These are phyloP conservation scores for Micromussa lordhowensis DNA, from an alignment of 92 coral and sea anemone species.

Conservation along the genomic window DNA sequence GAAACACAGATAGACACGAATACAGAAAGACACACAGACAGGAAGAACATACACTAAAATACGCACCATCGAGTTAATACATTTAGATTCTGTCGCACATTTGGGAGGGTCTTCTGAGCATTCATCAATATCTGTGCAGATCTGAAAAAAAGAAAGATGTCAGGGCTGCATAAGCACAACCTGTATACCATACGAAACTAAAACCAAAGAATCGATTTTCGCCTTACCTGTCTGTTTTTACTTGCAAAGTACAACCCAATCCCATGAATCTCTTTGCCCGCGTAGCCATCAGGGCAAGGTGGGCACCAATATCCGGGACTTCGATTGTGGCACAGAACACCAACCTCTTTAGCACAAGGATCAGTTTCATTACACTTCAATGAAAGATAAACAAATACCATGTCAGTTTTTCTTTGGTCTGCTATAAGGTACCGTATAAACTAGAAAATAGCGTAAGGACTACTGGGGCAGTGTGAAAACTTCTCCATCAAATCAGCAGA, in stretches of 20 bases:
- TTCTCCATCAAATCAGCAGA: too few relatives aligned
- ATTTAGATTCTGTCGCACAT: conserved; percentile 82
- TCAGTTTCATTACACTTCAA: conserved; percentile 42
- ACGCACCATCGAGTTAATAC: conserved; percentile 84
- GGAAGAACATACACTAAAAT: not conserved
- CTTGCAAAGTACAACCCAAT: conserved; percentile 82
- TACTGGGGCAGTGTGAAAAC: too few relatives aligned
- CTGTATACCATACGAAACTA: not conserved
- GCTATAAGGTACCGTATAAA: too few relatives aligned
- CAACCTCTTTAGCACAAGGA: conserved; percentile 75
- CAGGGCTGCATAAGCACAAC: not conserved
- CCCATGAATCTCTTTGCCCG: conserved; percentile 84
- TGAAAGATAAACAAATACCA: not conserved
- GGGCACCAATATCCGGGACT: conserved; percentile 97
- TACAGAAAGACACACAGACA: not conserved
- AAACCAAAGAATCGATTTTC: not conserved
- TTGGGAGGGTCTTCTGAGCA: conserved; percentile 72
- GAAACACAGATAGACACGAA: not conserved
- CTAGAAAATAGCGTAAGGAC: too few relatives aligned
- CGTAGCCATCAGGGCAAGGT: conserved; percentile 84
- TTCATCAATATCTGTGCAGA: conserved; percentile 89
- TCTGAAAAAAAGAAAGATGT: conserved; percentile 47
- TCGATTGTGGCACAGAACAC: conserved; percentile 77
- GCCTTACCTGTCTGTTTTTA: conserved; percentile 82
- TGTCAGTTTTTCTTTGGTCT: not conserved